Evolutionary conservation across 2,888 invertebrate genomes (phyloP).

Genomic region (Sthenelais limicola): DNA sequence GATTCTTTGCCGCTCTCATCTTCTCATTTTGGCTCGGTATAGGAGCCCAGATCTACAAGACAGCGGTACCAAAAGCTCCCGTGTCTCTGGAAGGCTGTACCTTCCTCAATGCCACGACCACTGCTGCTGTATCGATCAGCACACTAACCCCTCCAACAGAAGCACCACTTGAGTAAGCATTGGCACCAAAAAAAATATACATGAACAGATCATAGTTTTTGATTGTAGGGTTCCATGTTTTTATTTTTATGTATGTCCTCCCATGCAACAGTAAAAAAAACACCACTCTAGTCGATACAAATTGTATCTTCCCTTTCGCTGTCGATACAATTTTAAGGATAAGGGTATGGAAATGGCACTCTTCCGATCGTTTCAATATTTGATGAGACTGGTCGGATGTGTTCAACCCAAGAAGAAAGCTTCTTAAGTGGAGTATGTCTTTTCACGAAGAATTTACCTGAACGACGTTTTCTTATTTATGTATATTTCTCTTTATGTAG

Average conservation of each 20-base stretch:
- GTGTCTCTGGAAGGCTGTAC: conserved; percentile 28
- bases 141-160: not conserved
- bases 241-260: no score
- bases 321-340: no score
- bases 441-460: not conserved
- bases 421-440: not conserved
- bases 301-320: no score
- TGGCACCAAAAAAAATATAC: conserved; percentile 9
- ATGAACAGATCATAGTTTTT: no score
- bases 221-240: no score
- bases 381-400: not conserved
- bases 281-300: no score
- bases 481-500: no score
- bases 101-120: not conserved
- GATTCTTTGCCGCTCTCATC: conserved; percentile 78
- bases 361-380: no score
- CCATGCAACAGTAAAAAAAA: no score
- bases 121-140: conserved; percentile 5
- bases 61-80: not conserved
- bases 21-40: conserved; percentile 88
- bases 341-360: no score
- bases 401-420: not conserved
- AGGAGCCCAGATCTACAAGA: conserved; percentile 76
- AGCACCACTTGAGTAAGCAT: not conserved
- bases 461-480: no score